phyloP scores from a whole-genome alignment of 2,797 vertebrate species.

The Galago senegalensis region DNA sequence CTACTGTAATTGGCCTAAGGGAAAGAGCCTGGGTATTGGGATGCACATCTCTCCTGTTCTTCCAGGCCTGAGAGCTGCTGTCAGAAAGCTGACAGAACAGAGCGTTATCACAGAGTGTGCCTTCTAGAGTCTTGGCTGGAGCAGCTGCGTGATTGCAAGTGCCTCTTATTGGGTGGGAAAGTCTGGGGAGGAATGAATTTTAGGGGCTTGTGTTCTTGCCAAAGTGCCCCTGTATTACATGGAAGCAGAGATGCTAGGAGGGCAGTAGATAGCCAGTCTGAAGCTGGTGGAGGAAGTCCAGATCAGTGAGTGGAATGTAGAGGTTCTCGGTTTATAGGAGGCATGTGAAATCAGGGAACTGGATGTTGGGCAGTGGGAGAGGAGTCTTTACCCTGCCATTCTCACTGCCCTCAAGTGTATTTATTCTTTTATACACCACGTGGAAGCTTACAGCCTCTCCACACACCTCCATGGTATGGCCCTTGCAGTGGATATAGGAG shows the following conservation, averaged over 20 bases:
- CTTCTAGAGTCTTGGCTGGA: not conserved
- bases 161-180: not conserved
- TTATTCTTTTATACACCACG: accelerated
- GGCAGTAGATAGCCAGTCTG: not conserved
- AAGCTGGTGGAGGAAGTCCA: not conserved
- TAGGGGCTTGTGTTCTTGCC: not conserved
- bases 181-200: not conserved
- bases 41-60: not conserved
- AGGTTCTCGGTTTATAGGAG: not conserved
- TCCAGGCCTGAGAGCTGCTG: not conserved
- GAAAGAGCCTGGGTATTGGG: not conserved
- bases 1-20: not conserved
- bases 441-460: not conserved
- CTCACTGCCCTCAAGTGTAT: not conserved
- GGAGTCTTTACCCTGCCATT: not conserved
- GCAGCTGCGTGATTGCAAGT: not conserved
- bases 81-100: not conserved
- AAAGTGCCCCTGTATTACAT: not conserved
- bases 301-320: not conserved
- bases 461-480: not conserved
- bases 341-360: not conserved
- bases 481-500: too few species aligned
- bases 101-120: not conserved
- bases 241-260: not conserved
- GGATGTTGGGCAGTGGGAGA: not conserved